Conservation (phyloP, 1,140 invertebrate species). For the Drosophila watanabei region DNA sequence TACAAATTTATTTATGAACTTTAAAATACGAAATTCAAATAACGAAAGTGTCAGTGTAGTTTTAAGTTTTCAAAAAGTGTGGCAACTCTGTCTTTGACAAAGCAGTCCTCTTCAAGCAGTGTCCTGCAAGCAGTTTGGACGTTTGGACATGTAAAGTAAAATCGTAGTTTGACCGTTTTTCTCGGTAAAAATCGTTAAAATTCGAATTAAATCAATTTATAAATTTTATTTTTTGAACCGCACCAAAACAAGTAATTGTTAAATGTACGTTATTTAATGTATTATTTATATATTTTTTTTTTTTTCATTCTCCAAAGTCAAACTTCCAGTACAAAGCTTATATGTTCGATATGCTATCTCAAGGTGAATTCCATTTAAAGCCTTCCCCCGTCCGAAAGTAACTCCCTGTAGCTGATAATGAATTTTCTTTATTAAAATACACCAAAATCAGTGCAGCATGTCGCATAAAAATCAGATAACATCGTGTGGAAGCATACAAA, state of each 20-base stretch:
- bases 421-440: not conserved
- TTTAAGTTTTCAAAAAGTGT: not conserved
- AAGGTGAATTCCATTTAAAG: not conserved
- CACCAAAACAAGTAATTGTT: not conserved
- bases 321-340: not conserved
- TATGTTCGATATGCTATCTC: not conserved
- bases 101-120: not conserved
- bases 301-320: not conserved
- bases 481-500: not conserved
- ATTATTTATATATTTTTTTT: not conserved
- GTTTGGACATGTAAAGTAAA: not conserved
- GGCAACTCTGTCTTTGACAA: not conserved
- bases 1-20: not conserved
- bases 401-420: not conserved
- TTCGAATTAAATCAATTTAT: not conserved
- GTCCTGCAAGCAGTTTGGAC: not conserved
- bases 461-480: slow-evolving; percentile 2
- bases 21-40: not conserved
- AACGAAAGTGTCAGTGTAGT: not conserved
- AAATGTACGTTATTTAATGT: no score
- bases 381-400: not conserved
- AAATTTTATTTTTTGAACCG: not conserved
- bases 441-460: not conserved
- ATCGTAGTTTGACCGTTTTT: not conserved
- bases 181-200: not conserved